phyloP scores from a whole-genome alignment of 37 sponge, comb jelly and placozoan genomes.

The Axinella damicornis region DNA sequence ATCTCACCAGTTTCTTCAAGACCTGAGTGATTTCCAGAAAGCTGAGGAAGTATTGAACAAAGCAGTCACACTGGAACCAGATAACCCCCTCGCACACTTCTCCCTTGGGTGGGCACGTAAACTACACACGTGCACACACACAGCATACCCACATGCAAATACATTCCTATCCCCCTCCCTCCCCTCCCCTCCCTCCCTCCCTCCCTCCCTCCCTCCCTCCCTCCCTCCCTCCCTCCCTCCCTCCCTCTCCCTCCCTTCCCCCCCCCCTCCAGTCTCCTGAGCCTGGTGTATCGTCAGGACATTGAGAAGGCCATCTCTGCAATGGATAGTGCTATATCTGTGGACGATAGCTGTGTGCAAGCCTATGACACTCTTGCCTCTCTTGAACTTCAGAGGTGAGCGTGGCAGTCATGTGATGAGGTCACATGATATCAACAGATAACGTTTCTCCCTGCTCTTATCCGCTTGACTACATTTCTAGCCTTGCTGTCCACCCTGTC shows the following conservation, averaged over 20 bases:
- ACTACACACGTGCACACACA: slow-evolving; percentile 3
- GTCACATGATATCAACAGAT: too few species aligned
- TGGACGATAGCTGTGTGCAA: slow-evolving; percentile 71
- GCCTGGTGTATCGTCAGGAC: slow-evolving; percentile 28
- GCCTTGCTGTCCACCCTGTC: too few species aligned
- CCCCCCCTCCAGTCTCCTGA: slow-evolving; percentile 25
- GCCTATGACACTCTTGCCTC: slow-evolving; percentile 77
- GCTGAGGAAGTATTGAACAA: slow-evolving; percentile 62
- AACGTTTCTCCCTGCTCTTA: too few species aligned
- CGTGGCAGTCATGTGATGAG: neutral
- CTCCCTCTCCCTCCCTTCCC: neutral
- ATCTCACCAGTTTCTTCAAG: slow-evolving; percentile 41
- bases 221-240: neutral
- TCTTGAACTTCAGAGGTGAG: slow-evolving; percentile 80
- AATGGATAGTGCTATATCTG: slow-evolving; percentile 56
- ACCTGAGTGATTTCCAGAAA: slow-evolving; percentile 25
- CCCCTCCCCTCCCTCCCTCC: neutral
- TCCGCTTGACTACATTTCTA: too few species aligned
- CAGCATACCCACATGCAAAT: neutral
- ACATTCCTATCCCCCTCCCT: neutral
- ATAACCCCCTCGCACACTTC: slow-evolving; percentile 49
- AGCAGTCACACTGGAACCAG: slow-evolving; percentile 65
- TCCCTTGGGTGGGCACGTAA: slow-evolving; percentile 42
- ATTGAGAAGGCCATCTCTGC: slow-evolving; percentile 17
- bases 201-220: neutral